Base-by-base conservation (phyloP, 2,113 vertebrate species). In the Caracal caracal region DNA sequence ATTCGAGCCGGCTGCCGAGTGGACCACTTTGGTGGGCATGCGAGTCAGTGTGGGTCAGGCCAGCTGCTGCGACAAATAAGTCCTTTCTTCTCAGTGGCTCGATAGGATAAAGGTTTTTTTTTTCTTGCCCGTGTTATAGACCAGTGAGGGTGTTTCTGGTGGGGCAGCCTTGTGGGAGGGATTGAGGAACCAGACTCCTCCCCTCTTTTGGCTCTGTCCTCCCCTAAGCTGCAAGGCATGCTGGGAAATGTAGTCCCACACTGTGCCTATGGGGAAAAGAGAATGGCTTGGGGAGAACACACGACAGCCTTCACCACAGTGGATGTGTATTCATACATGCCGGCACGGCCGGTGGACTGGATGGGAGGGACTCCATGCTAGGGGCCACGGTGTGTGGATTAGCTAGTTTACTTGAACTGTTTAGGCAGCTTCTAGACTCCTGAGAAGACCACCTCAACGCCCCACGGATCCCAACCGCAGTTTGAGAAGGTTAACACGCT, bases 311-410 rank as follows among this genome's bases (percentile, higher is more conserved):
- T 68, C 0, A 1, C 47, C 68, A 24, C 9, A 0, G 61, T 16
- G 16, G 28, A 16, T 19, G 24, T 30, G 6, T 20, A 9, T 87
- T n/a, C 26, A 15, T 35, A n/a, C 68, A 59, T 53, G 16, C 22
- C 4, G 0, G 4, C 1, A 0, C 6, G 56, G 43, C n/a, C 30
- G 4, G 28, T 15, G 2, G 66, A 19, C 30, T 56, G 12, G 63
- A 33, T 17, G 56, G 13, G 73, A 66, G 40, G 33, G 47, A 47
- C 43, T 79, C 51, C 17, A 12, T 17, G 28, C 43, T 11, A 10
- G 13, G 24, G 13, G 66, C 12, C 13, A 26, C 5, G 49, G 1
- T 6, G 10, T 86, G 80, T 12, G 59, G 37, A 35, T 70, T 10
- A 28, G 28, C 65, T 37, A 28, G 61, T 90, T 66, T 19, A 70